Evolutionary conservation across 2,797 vertebrate genomes (phyloP).

Genomic region (Diglossa cyanea): DNA sequence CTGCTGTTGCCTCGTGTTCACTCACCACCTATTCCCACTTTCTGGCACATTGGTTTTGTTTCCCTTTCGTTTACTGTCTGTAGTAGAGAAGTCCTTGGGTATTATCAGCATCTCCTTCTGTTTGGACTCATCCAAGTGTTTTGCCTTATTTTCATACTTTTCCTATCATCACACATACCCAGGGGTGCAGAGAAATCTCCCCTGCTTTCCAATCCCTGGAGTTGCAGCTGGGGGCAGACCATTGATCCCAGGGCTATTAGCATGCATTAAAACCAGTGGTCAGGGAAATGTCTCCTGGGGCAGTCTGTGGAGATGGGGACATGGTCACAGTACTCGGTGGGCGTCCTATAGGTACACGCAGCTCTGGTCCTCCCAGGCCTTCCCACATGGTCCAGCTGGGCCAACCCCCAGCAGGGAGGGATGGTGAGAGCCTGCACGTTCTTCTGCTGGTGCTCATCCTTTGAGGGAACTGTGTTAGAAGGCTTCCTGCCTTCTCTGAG

Average conservation of each 20-base stretch:
- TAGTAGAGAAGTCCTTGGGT: neutral
- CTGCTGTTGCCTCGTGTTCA: neutral
- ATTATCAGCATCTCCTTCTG: neutral
- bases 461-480: neutral
- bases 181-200: neutral
- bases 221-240: neutral
- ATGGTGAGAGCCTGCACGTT: neutral
- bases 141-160: neutral
- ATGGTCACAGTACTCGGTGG: neutral
- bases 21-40: neutral
- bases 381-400: neutral
- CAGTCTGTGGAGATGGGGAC: neutral
- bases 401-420: neutral
- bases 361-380: neutral
- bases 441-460: neutral
- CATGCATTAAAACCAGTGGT: neutral
- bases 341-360: fast-evolving
- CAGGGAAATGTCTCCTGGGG: neutral
- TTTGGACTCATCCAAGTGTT: neutral
- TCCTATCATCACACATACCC: neutral
- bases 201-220: neutral
- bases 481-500: neutral
- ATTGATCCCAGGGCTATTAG: neutral
- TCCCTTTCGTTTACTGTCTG: neutral
- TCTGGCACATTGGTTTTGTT: neutral